These are phyloP conservation scores for Lampris incognitus DNA, from an alignment of 2,113 vertebrate species.

Conservation along the genomic window DNA sequence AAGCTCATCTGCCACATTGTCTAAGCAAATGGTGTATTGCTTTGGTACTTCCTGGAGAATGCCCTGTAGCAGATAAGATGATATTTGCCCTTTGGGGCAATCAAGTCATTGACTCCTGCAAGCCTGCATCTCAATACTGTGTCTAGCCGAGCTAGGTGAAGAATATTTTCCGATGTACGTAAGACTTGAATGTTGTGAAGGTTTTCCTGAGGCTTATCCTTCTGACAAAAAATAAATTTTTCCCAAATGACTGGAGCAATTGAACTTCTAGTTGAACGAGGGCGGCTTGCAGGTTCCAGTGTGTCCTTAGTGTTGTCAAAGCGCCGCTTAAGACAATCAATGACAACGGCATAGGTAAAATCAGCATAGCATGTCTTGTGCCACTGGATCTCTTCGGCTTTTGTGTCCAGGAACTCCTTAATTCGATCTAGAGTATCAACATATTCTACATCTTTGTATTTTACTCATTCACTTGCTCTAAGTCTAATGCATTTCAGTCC, in stretches of 20 bases:
- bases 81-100: not conserved
- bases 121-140: not conserved
- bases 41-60: not conserved
- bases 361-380: not conserved
- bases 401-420: not conserved
- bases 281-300: not conserved
- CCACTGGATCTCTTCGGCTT: not conserved
- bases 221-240: not conserved
- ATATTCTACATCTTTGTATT: constrained; percentile 8
- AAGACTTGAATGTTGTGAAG: not conserved
- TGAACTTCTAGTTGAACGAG: not conserved
- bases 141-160: not conserved
- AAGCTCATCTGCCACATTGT: not conserved
- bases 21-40: not conserved
- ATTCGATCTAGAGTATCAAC: not conserved
- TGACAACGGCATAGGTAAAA: not conserved
- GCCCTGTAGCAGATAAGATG: not conserved
- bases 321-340: not conserved
- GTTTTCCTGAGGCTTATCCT: not conserved
- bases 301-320: not conserved
- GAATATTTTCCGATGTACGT: not conserved
- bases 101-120: not conserved
- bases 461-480: not conserved
- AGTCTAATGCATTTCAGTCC: constrained; percentile 7
- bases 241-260: not conserved